Base-by-base conservation (phyloP, 2,888 invertebrate species). In the Agonum fuliginosum region DNA sequence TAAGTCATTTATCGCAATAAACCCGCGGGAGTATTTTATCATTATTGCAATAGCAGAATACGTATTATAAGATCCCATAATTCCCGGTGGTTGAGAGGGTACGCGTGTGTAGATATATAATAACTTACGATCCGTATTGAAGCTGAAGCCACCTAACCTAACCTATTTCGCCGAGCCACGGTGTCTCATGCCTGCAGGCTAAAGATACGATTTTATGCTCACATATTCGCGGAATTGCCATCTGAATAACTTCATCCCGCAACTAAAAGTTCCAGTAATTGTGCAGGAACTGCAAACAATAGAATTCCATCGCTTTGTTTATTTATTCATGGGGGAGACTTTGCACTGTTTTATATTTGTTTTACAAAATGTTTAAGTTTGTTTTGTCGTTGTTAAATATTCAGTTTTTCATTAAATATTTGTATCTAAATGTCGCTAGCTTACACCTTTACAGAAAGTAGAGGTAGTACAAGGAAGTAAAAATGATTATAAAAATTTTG, bases 171-270 rank as follows among this genome's bases (percentile, higher is more conserved):
- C 14, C 14, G n/a, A n/a, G 58, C 30, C 12, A 58, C 48, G 8
- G 54, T 5, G n/a, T 22, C n/a, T 17, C 5, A 30, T 71, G 51
- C 51, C 71, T 71, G 71, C 46, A 71, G 51, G 71, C 71, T 71
- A 48, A 20, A 71, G 71, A 71, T 71, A 71, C 34, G 71, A 46
- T 48, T 71, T 71, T 71, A 71, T 71, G 71, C 27, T 14, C 48
- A 12, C 71, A 51, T 71, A 22, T 62, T 54, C 58, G 8, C 30
- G 58, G 30, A 27, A 62, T 62, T 62, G 58, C 14, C 30, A 17
- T 1, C 58, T 62, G 58, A 27, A 62, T 62, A 30, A 62, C 58
- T 62, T 62, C 58, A 62, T 62, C 19, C 19, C 20, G 12, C 17
- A 48, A 46, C 46, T 14, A n/a, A 2, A 43, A 5, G 8, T 43